Conservation (phyloP, 1,140 invertebrate species). For the Drosophila eugracilis region DNA sequence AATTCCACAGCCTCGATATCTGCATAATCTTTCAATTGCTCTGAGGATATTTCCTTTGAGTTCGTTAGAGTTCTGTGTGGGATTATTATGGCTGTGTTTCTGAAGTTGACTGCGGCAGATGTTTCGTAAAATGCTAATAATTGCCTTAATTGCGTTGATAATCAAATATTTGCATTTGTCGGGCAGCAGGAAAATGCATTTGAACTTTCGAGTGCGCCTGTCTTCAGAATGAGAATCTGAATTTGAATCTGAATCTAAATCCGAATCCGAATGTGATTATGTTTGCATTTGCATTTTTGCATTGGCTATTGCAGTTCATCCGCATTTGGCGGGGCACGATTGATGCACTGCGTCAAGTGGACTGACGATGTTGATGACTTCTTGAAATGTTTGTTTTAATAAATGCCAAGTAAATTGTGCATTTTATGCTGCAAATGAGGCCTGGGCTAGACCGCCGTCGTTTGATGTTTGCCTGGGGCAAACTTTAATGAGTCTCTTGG, state of each 20-base stretch:
- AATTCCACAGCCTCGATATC: slow-evolving; percentile 10
- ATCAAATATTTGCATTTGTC: slow-evolving; percentile 52
- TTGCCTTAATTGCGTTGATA: slow-evolving; percentile 68
- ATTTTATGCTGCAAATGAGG: slow-evolving; percentile 74
- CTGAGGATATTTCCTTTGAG: neutral
- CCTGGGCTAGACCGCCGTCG: slow-evolving; percentile 32
- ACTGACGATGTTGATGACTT: slow-evolving; percentile 37
- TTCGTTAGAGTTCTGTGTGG: slow-evolving; percentile 17
- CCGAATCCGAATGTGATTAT: slow-evolving; percentile 55
- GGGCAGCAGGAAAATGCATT: slow-evolving; percentile 42
- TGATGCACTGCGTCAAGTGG: slow-evolving; percentile 48
- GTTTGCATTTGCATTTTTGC: slow-evolving; percentile 51
- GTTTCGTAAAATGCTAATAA: slow-evolving; percentile 56
- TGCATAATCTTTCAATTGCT: slow-evolving; percentile 50
- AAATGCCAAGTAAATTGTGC: slow-evolving; percentile 68
- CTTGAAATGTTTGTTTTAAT: slow-evolving; percentile 59
- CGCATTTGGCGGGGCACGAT: slow-evolving; percentile 29
- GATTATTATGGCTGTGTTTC: slow-evolving; percentile 15
- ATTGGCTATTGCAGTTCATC: slow-evolving; percentile 36
- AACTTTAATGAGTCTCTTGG: slow-evolving; percentile 47
- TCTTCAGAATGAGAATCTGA: slow-evolving; percentile 29
- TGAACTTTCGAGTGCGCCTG: slow-evolving; percentile 65
- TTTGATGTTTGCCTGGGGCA: slow-evolving; percentile 59
- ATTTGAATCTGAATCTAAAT: slow-evolving; percentile 32
- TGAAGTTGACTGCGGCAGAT: slow-evolving; percentile 51